Evolutionary conservation across 2,113 vertebrate species (phyloP).

Genomic region (Plectropomus leopardus): DNA sequence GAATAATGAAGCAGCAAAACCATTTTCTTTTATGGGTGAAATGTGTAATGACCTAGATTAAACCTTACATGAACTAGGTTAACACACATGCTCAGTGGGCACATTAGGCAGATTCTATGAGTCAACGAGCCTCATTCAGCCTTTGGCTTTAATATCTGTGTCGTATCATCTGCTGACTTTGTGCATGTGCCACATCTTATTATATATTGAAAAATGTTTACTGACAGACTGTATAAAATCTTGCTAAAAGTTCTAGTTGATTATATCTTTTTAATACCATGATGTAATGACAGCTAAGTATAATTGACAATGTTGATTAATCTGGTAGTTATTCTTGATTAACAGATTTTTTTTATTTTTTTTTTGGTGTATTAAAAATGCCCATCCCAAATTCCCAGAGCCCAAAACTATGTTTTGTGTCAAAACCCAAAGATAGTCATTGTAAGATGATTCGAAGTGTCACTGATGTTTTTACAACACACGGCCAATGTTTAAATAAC

Average conservation of each 20-base stretch:
- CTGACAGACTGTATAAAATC: neutral
- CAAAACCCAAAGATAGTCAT: neutral
- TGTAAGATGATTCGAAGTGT: neutral
- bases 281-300: neutral
- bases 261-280: neutral
- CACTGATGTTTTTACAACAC: too few relatives aligned
- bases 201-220: neutral
- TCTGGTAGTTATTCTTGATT: neutral
- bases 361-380: neutral
- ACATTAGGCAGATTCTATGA: constrained; percentile 64
- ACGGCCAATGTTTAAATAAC: too few relatives aligned
- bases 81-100: constrained; percentile 71
- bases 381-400: neutral
- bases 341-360: neutral
- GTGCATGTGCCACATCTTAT: constrained; percentile 24
- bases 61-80: constrained; percentile 63
- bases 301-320: neutral
- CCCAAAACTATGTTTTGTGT: neutral
- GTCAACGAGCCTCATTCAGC: constrained; percentile 62
- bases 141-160: constrained; percentile 48
- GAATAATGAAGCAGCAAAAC: constrained; percentile 9
- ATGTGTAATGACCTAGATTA: constrained; percentile 71
- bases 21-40: constrained; percentile 47
- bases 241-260: neutral
- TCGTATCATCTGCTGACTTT: constrained; percentile 42